Evolutionary conservation across 2,113 vertebrate genomes (phyloP).

Genomic region (Coryphaenoides rupestris): DNA sequence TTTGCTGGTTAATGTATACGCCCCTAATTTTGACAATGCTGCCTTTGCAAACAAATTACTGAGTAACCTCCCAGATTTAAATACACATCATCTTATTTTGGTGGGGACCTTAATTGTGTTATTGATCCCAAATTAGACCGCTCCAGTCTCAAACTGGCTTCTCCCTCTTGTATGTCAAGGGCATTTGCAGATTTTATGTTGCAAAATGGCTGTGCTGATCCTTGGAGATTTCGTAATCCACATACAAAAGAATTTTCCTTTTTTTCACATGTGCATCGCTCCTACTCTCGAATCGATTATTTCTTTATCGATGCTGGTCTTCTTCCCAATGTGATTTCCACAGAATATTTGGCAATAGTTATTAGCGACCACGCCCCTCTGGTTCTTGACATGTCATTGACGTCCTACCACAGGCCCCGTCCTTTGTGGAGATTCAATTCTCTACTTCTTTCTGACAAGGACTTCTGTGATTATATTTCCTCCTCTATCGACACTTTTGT

Average conservation of each 20-base stretch:
- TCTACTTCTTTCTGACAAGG: slow-evolving; percentile 4
- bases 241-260: neutral
- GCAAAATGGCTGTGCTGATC: slow-evolving; percentile 10
- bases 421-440: slow-evolving; percentile 8
- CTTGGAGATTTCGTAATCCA: slow-evolving; percentile 5
- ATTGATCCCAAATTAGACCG: neutral
- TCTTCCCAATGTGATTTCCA: too few relatives aligned
- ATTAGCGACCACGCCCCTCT: slow-evolving; percentile 14
- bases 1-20: slow-evolving; percentile 7
- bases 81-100: neutral
- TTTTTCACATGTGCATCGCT: slow-evolving; percentile 4
- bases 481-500: too few relatives aligned
- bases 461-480: slow-evolving; percentile 6
- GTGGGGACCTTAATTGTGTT: slow-evolving; percentile 8
- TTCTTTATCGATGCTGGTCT: slow-evolving; percentile 2
- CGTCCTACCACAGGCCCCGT: neutral
- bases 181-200: slow-evolving; percentile 3
- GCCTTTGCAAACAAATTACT: slow-evolving; percentile 4
- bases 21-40: slow-evolving; percentile 1
- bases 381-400: neutral
- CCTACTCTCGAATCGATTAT: neutral
- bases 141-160: neutral
- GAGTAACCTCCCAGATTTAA: neutral
- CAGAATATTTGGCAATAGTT: too few relatives aligned
- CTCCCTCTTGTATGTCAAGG: neutral